Evolutionary conservation across 2,113 vertebrate species (phyloP).

Genomic region (Scophthalmus maximus): DNA sequence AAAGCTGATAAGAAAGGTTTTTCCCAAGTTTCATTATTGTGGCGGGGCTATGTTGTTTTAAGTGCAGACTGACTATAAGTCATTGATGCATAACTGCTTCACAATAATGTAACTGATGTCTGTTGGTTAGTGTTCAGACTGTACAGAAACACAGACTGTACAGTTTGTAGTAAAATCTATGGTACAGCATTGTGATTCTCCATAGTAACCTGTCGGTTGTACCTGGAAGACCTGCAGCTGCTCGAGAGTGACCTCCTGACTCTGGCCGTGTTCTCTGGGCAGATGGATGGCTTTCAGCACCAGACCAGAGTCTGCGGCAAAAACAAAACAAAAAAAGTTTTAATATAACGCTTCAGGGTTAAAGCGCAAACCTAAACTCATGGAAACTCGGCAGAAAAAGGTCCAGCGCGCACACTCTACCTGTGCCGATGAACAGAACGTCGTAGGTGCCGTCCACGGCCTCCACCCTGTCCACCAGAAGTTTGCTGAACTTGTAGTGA

Average conservation of each 20-base stretch:
- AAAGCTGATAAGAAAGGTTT: too few species aligned
- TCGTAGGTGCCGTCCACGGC: conserved; percentile 85
- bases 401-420: conserved; percentile 23
- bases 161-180: background rate
- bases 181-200: background rate
- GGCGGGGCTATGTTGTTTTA: background rate
- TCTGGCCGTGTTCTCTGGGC: conserved; percentile 71
- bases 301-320: conserved; percentile 81
- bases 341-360: too few species aligned
- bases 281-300: conserved; percentile 85
- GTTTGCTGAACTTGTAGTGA: conserved; percentile 83
- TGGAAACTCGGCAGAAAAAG: background rate
- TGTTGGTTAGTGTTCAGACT: background rate
- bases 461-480: conserved; percentile 85
- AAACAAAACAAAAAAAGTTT: background rate
- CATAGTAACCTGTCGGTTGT: conserved; percentile 27
- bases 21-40: too few species aligned
- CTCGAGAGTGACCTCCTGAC: conserved; percentile 84
- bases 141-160: too few species aligned
- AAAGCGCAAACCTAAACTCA: background rate
- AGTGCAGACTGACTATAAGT: background rate
- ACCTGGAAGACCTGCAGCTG: conserved; percentile 87
- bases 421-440: conserved; percentile 86
- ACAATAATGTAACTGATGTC: background rate
- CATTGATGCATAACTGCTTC: background rate